Evolutionary conservation across 2,113 vertebrate species (phyloP).

Genomic region (Athene noctua): DNA sequence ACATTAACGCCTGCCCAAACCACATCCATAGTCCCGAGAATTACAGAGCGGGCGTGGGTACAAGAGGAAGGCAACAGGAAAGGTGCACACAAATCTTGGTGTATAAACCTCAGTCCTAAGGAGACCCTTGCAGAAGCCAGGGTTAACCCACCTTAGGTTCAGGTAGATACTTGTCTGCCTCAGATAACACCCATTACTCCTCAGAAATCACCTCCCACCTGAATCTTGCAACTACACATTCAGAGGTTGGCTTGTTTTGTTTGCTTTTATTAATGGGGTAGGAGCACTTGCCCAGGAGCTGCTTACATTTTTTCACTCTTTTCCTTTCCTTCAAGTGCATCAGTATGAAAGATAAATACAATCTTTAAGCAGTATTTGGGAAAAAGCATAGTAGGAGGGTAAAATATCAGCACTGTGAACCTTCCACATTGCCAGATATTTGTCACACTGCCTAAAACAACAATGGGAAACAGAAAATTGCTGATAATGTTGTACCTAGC

Average conservation of each 20-base stretch:
- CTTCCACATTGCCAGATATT: not conserved
- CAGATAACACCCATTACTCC: not conserved
- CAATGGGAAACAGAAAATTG: not conserved
- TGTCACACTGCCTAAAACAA: not conserved
- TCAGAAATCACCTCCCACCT: not conserved
- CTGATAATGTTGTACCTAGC: not conserved
- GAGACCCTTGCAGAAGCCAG: not conserved
- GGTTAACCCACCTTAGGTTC: not conserved
- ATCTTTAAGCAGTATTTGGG: not conserved
- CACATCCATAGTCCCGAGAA: too few species aligned
- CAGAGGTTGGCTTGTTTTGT: not conserved
- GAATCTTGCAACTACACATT: not conserved
- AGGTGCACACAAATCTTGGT: accelerated
- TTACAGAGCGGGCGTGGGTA: accelerated
- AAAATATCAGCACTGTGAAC: not conserved
- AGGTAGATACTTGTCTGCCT: not conserved
- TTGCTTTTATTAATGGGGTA: not conserved
- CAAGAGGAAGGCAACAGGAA: not conserved
- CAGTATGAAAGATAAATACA: not conserved
- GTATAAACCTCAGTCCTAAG: not conserved
- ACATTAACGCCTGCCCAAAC: not conserved
- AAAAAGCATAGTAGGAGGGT: not conserved
- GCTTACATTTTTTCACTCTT: not conserved
- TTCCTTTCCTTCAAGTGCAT: not conserved
- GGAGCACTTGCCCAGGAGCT: not conserved